A percentile compares a stretch with the other conserved stretches of the same genome.
Conservation (phyloP, 2,888 invertebrate species). For the Apocheima hispidaria region DNA sequence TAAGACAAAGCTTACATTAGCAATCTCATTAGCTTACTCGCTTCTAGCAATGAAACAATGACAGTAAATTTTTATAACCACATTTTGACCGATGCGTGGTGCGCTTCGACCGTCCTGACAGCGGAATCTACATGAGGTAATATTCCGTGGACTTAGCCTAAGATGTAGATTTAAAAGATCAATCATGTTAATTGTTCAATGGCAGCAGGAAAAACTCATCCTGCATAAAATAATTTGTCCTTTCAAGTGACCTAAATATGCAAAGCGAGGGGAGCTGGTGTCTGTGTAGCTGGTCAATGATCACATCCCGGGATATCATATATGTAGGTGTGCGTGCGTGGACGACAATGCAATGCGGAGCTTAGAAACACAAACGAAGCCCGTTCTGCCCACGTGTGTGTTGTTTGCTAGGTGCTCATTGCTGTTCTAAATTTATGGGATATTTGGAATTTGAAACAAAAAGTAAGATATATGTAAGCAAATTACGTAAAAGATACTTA, state of each 20-base stretch:
- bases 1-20: too few species aligned
- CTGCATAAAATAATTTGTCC: conserved; percentile 30
- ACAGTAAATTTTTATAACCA: too few species aligned
- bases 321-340: conserved; percentile 59
- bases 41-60: too few species aligned
- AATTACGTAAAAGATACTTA: too few species aligned
- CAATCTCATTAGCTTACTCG: too few species aligned
- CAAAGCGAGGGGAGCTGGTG: conserved; percentile 42
- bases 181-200: neutral
- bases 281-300: conserved; percentile 46
- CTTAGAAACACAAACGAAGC: conserved; percentile 66
- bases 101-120: too few species aligned
- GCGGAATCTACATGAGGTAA: too few species aligned
- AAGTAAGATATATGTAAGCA: too few species aligned
- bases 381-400: conserved; percentile 48
- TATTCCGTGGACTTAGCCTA: too few species aligned
- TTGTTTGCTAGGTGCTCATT: conserved; percentile 12
- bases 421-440: neutral
- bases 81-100: too few species aligned
- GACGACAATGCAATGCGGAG: conserved; percentile 61
- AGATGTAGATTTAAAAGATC: neutral
- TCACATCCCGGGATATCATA: conserved; percentile 50
- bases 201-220: conserved; percentile 7
- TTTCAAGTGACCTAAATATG: conserved; percentile 39
- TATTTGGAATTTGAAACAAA: conserved; percentile 1